Base-by-base conservation (phyloP, 2,113 vertebrate genomes). In the Ophthalmolycus amberensis region DNA sequence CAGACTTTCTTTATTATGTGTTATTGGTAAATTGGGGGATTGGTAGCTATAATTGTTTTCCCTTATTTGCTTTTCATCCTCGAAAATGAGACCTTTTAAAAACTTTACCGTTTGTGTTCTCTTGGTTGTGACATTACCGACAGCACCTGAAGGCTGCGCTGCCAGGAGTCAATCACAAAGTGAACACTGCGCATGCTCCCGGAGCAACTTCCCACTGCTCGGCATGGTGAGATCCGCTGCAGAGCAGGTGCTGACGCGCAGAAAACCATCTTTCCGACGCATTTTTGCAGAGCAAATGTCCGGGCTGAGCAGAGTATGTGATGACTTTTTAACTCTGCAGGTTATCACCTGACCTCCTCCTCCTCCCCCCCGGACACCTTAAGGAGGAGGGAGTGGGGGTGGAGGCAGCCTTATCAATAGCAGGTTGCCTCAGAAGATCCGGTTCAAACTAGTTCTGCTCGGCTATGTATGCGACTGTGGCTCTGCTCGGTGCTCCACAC, bases 381-480 rank as follows among this genome's bases (percentile, higher is more conserved):
- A 18, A 84, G 82, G 75, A 65, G 63, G 77, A 71, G 71, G 86
- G 71, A 64, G 79, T 75, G 90, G 85, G 88, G 86, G 86, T 79
- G 77, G 86, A 75, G 70, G 83, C 83, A 82, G 85, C 82, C 73
- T 91, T 83, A 90, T 91, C 90, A 85, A 88, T 89, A 88, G 90
- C 80, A 85, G 87, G 90, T 88, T 85, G 77, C 67, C 81, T 72
- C 75, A 1, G 67, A 63, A 62, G 86, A 95, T 94, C 95, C 93
- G 92, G 94, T 94, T 92, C 89, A 88, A 93, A 94, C 94, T 94
- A 94, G 95, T 94, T 94, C 80, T 81, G 85, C 85, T 76, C 74
- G 52, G 52, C 52, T 70, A 54, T 37, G 79, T 74, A 77, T 80
- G 80, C 60, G 68, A 67, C 71, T 58, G 72, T 34, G 64, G 62